Evolutionary conservation across 2,797 vertebrate species (phyloP).

Genomic region (Podargus strigoides): DNA sequence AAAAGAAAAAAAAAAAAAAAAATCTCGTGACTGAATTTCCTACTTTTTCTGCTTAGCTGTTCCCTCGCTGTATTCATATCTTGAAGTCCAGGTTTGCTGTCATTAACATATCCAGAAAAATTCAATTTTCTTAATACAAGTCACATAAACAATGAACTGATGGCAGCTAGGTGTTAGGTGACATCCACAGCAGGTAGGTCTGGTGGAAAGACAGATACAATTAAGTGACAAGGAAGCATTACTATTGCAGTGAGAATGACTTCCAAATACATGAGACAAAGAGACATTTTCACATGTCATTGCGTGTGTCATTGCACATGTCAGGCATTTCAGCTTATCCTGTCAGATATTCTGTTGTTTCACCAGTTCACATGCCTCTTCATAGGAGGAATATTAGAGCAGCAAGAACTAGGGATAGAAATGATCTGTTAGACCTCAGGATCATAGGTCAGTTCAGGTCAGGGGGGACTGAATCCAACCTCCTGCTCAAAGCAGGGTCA

Average conservation of each 20-base stretch:
- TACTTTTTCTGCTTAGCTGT: background rate
- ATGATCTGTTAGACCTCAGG: background rate
- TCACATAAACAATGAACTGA: background rate
- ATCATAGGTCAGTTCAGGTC: background rate
- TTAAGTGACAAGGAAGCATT: background rate
- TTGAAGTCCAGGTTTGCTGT: constrained; percentile 70
- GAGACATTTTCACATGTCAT: background rate
- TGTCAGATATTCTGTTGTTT: background rate
- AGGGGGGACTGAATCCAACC: background rate
- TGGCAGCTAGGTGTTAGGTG: background rate
- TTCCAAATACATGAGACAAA: background rate
- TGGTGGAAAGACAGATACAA: background rate
- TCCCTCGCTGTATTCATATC: constrained; percentile 73
- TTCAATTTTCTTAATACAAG: background rate
- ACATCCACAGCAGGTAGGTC: background rate
- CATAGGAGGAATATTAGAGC: background rate
- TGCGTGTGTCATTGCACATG: no score
- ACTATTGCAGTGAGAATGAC: background rate
- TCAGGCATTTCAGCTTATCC: background rate
- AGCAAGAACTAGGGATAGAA: background rate
- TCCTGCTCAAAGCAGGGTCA: background rate
- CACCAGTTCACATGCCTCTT: background rate
- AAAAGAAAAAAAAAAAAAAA: constrained; percentile 51
- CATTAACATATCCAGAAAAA: constrained; percentile 9
- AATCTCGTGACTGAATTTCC: constrained; percentile 72